A percentile compares a stretch with the other conserved stretches of the same genome.
Conservation (phyloP, 2,888 invertebrate genomes). For the Rhimphoctona megacephalus region DNA sequence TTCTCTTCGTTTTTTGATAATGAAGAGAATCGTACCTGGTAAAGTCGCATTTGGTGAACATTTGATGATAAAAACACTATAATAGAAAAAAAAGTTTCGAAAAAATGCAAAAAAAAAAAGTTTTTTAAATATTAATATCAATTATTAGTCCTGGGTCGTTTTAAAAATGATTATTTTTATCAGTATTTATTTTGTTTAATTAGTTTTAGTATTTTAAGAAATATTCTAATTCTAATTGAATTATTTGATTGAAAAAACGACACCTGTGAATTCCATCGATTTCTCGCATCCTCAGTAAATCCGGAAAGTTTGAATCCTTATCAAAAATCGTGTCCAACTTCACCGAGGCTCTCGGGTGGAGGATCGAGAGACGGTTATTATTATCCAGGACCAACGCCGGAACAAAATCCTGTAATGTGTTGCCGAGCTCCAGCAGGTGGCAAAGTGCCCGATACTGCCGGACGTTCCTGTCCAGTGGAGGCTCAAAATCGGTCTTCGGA, state of each 20-base stretch:
- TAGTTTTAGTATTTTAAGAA: too few relatives aligned
- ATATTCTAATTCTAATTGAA: not conserved
- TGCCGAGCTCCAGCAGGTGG: constrained; percentile 72
- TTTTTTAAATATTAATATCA: not conserved
- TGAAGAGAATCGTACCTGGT: too few relatives aligned
- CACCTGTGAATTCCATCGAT: not conserved
- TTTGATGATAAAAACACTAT: too few relatives aligned
- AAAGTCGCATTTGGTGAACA: too few relatives aligned
- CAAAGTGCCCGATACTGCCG: constrained; percentile 67
- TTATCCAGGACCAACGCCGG: constrained; percentile 58
- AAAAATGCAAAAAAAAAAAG: not conserved
- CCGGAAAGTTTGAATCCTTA: constrained; percentile 47
- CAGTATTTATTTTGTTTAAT: not conserved
- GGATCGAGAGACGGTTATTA: constrained; percentile 73
- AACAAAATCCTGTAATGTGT: constrained; percentile 73
- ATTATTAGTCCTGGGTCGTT: not conserved
- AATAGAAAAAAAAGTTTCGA: not conserved
- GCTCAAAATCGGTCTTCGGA: constrained; percentile 83
- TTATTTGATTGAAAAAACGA: not conserved
- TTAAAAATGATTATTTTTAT: not conserved
- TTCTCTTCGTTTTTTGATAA: too few relatives aligned
- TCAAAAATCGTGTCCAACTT: constrained; percentile 47
- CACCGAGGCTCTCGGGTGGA: constrained; percentile 73
- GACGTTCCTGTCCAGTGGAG: constrained; percentile 84
- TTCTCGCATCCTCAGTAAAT: constrained; percentile 43